Conservation (phyloP, 1,140 invertebrate genomes). For the Aphaenogaster floridana region DNA sequence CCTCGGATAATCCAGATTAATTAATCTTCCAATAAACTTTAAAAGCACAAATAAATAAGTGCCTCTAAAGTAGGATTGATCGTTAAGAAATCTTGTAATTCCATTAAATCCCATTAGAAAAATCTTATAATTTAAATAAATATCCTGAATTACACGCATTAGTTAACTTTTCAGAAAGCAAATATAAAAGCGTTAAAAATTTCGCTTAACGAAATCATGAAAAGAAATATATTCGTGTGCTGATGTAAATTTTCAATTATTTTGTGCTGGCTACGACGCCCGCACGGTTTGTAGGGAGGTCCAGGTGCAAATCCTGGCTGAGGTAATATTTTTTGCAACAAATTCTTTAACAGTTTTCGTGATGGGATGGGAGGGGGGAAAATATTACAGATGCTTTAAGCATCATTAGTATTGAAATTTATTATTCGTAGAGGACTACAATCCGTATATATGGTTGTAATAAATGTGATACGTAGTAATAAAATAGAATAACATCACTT, state of each 20-base stretch:
- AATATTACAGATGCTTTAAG: no score
- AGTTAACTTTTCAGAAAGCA: not conserved
- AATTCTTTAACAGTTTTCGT: no score
- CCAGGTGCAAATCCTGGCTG: no score
- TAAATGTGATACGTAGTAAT: no score
- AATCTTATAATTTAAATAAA: slow-evolving; percentile 8
- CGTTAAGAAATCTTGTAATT: slow-evolving; percentile 3
- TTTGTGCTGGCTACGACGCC: no score
- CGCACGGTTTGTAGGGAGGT: no score
- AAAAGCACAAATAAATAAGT: not conserved
- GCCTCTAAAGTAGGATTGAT: not conserved
- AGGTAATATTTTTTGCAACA: no score
- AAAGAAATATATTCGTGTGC: not conserved
- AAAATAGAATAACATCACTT: no score
- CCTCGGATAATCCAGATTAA: not conserved
- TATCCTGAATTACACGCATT: not conserved
- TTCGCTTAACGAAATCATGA: not conserved
- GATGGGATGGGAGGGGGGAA: no score
- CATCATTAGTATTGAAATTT: no score
- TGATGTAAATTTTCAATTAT: not conserved
- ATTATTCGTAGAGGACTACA: no score
- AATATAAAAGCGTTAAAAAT: not conserved
- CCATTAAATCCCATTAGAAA: not conserved
- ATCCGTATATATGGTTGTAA: no score
- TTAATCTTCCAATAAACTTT: slow-evolving; percentile 31